Conservation (phyloP, 2,113 vertebrate genomes). For the Orientallactaga bullata region DNA sequence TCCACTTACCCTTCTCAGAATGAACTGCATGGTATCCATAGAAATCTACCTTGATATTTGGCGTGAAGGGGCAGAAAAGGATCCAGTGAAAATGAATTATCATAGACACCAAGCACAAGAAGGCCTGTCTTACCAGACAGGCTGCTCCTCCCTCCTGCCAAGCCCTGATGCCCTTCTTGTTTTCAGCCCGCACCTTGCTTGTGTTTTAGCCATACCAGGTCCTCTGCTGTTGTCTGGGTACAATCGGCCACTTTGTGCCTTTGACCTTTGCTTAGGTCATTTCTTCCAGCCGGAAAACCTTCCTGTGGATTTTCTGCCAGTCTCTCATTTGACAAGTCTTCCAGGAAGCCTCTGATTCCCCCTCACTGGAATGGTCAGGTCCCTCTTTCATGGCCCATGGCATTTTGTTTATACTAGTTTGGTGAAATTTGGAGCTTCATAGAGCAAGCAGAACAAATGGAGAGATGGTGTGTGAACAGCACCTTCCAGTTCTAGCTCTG, state of each 20-base stretch:
- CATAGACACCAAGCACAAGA: fast-evolving
- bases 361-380: fast-evolving
- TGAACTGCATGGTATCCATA: neutral
- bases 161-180: neutral
- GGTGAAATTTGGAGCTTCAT: fast-evolving
- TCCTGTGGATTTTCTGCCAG: neutral
- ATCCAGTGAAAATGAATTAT: neutral
- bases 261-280: neutral
- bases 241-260: neutral
- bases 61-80: neutral
- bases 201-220: neutral
- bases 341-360: neutral
- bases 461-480: no score
- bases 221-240: neutral
- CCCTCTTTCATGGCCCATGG: fast-evolving
- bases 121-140: neutral
- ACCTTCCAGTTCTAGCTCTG: neutral
- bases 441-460: neutral
- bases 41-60: neutral
- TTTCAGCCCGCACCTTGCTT: neutral
- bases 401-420: neutral
- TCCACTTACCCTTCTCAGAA: neutral
- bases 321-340: neutral
- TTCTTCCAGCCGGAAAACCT: neutral
- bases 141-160: neutral